These are phyloP conservation scores for Tribolium madens DNA, from an alignment of 1,140 invertebrate genomes.

Conservation along the genomic window DNA sequence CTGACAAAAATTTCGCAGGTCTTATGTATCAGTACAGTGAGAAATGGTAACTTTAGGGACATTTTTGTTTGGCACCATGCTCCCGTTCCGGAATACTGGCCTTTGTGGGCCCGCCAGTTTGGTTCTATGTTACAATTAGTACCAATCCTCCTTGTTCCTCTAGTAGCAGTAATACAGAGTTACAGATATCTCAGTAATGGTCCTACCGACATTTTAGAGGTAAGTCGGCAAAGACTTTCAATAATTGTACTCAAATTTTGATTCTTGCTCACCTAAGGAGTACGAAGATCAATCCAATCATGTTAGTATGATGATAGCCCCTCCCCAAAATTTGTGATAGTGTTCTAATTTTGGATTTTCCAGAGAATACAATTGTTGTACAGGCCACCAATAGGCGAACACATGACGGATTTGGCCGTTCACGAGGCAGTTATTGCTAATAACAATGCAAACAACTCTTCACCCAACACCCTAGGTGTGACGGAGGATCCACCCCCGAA, in stretches of 20 bases:
- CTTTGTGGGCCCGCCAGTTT: constrained; percentile 80
- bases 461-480: constrained; percentile 52
- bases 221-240: constrained; percentile 67
- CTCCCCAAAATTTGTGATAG: constrained; percentile 6
- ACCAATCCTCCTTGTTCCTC: constrained; percentile 80
- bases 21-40: constrained; percentile 81
- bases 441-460: constrained; percentile 59
- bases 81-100: constrained; percentile 74
- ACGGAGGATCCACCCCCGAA: constrained; percentile 89
- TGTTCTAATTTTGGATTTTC: constrained; percentile 54
- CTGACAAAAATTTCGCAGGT: constrained; percentile 69
- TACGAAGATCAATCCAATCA: constrained; percentile 54
- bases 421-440: constrained; percentile 61
- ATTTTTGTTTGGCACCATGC: constrained; percentile 78
- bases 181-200: constrained; percentile 85
- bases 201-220: constrained; percentile 88
- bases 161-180: constrained; percentile 84
- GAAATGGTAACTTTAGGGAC: constrained; percentile 79
- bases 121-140: constrained; percentile 83
- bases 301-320: constrained; percentile 54
- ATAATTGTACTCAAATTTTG: neutral
- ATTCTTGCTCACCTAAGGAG: constrained; percentile 51
- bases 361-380: constrained; percentile 83
- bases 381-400: constrained; percentile 73
- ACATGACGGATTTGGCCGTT: constrained; percentile 62